Conservation (phyloP, 2,888 invertebrate species). For the Auanema freiburgensis region DNA sequence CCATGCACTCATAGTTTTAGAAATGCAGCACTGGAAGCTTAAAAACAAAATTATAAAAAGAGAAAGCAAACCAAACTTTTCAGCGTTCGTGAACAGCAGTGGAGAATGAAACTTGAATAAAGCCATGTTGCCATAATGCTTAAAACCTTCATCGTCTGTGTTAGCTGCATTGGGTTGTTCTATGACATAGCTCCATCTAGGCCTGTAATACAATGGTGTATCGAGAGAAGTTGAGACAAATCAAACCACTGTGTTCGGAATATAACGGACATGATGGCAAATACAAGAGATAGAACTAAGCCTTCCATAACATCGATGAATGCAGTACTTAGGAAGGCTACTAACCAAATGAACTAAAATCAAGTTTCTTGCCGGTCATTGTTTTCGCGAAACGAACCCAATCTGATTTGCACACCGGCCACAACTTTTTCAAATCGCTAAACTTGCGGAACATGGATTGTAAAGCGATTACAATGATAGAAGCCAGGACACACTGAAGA, state of each 20-base stretch:
- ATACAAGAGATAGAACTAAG: conserved; percentile 56
- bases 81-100: conserved; percentile 16
- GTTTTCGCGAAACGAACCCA: conserved; percentile 3
- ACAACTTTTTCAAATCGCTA: conserved; percentile 74
- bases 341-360: conserved; percentile 61
- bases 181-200: neutral
- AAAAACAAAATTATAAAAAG: no score
- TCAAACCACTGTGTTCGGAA: conserved; percentile 60
- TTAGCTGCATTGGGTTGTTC: neutral
- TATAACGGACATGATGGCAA: conserved; percentile 62
- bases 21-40: no score
- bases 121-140: conserved; percentile 9
- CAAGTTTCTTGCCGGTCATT: neutral
- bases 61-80: conserved; percentile 1
- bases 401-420: conserved; percentile 78
- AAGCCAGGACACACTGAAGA: conserved; percentile 62
- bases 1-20: no score
- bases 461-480: conserved; percentile 66
- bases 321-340: conserved; percentile 60
- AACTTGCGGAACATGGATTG: conserved; percentile 71
- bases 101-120: conserved; percentile 18
- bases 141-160: conserved; percentile 6
- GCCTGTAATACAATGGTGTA: neutral
- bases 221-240: neutral
- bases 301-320: conserved; percentile 62